Percentiles rank a stretch among this genome's conserved stretches.
phyloP scores from a whole-genome alignment of 2,888 invertebrate species.

The Chydorus sphaericus region DNA sequence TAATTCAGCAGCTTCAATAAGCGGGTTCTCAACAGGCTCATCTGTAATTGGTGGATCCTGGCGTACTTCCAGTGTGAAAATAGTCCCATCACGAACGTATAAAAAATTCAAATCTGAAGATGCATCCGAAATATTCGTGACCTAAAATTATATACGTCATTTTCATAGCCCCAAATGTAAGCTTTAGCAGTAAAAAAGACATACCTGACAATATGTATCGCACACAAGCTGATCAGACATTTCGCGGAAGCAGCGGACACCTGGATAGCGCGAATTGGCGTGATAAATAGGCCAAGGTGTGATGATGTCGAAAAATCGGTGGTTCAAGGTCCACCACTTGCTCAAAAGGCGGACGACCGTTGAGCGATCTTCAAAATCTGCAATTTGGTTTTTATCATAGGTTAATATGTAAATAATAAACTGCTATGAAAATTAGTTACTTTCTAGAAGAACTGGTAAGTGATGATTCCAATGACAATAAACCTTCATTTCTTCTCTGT shows the following conservation, averaged over 20 bases:
- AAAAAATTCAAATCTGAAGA: conserved; percentile 1
- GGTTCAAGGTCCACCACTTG: conserved; percentile 2
- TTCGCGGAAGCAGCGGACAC: not conserved
- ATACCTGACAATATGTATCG: conserved; percentile 4
- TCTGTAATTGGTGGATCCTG: not conserved
- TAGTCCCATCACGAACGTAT: conserved; percentile 3
- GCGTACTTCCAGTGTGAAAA: not conserved
- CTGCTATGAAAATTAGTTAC: not conserved
- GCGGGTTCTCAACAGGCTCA: not conserved
- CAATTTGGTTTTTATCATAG: no score
- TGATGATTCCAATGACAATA: not conserved
- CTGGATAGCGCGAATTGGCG: not conserved
- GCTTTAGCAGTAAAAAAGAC: not conserved
- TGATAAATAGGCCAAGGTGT: conserved; percentile 3
- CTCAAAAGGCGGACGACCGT: not conserved
- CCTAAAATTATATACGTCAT: not conserved
- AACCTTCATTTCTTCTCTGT: not conserved
- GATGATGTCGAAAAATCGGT: not conserved
- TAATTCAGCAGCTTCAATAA: not conserved
- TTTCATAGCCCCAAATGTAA: not conserved
- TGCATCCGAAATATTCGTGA: not conserved
- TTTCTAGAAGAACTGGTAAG: not conserved
- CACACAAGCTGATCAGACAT: conserved; percentile 1
- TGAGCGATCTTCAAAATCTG: not conserved
- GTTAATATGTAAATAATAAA: not conserved